Conservation (phyloP, 2,888 invertebrate genomes). For the Platerodrilus igneus region DNA sequence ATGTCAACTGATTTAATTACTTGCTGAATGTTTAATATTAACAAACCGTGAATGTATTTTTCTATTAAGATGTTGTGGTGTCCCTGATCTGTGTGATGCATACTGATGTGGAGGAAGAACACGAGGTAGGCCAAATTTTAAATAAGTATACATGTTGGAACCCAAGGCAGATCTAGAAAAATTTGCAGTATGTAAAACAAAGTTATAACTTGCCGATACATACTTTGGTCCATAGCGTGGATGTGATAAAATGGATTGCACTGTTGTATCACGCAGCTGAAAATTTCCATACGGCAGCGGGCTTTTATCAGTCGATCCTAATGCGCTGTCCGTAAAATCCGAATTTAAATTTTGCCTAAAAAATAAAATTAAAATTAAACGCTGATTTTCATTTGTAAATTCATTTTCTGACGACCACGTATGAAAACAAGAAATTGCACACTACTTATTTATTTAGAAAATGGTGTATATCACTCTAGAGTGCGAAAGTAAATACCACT, state of each 20-base stretch:
- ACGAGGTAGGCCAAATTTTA: constrained; percentile 88
- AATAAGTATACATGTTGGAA: constrained; percentile 88
- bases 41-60: constrained; percentile 45
- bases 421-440: no score
- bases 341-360: constrained; percentile 89
- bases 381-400: no score
- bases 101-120: constrained; percentile 83
- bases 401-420: no score
- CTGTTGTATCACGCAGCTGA: constrained; percentile 87
- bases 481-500: no score
- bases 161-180: constrained; percentile 75
- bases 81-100: constrained; percentile 64
- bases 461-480: no score
- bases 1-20: no score
- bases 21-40: no score
- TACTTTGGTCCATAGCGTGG: constrained; percentile 88
- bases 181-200: background rate
- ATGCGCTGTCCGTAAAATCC: constrained; percentile 90
- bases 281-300: constrained; percentile 93
- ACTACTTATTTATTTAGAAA: no score
- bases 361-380: no score
- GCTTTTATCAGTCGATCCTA: constrained; percentile 89
- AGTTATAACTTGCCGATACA: constrained; percentile 44
- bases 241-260: constrained; percentile 84
- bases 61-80: constrained; percentile 50